Evolutionary conservation across 2,113 vertebrate genomes (phyloP), one percentile per base, ranked within the genome.

Genomic region (Thymallus thymallus): DNA sequence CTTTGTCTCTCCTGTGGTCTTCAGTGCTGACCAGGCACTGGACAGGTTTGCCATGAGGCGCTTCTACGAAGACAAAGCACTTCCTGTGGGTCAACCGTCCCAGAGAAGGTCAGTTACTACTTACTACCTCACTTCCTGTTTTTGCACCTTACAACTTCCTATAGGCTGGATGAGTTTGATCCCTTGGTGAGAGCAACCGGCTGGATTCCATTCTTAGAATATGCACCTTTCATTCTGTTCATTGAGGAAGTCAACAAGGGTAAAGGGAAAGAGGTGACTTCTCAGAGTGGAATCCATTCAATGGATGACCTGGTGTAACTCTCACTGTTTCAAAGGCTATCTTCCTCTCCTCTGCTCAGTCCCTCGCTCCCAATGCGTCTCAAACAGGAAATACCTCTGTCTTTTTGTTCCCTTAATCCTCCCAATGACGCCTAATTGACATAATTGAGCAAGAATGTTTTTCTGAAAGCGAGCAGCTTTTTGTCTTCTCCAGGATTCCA

Each of bases 41-140:
- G 97, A 99, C 91, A 91, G 97, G 72, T 99, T 98, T 76, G 97
- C 97, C 70, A 99, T 99, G 97, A 96, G 95, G 79, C 94, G 95
- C 20, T 99, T 98, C 90, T 99, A 97, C 1, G 97, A 98, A 84
- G 96, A 98, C 87, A 98, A 99, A 88, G 94, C 98, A 16, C 93
- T 96, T 80, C 95, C 96, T 0, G 94, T 96, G 45, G 95, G 94
- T 24, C 97, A 98, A 87, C 97, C 97, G 0, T 98, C 97, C 1
- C 97, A 98, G 90, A 96, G 83, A 84, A 96, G 97, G 97, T 98
- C 68, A 72, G 95, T 92, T 14, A 9, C 69, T 2, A 71, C 55
- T 55, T 55, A 55, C 4, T 24, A 72, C 45, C 24, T 78, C 78
- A 74, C 67, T 85, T 85, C 69, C 77, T 82, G 72, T 81, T 80